Percentiles rank a stretch among this genome's conserved stretches.
phyloP scores from a whole-genome alignment of 1,140 invertebrate genomes.

The Paralvinella palmiformis region DNA sequence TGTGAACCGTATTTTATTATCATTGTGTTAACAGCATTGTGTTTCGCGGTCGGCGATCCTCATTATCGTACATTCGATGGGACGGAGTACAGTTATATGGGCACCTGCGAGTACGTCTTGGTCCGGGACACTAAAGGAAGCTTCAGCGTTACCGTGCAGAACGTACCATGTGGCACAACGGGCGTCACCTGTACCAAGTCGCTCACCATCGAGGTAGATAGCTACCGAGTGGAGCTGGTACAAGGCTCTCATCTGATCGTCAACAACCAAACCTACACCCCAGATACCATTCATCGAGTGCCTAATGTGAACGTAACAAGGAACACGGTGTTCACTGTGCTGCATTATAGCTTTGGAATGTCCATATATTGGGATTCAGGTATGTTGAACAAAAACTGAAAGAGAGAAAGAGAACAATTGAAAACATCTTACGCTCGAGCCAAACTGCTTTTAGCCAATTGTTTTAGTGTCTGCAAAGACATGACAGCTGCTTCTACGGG shows the following conservation, averaged over 20 bases:
- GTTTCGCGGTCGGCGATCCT: conserved; percentile 76
- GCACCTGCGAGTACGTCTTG: conserved; percentile 77
- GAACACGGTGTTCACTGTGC: too few species aligned
- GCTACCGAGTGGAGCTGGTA: neutral
- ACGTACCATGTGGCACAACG: conserved; percentile 19
- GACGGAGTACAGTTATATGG: conserved; percentile 78
- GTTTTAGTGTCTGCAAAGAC: too few species aligned
- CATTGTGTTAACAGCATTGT: conserved; percentile 30
- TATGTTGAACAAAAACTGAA: too few species aligned
- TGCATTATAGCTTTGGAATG: too few species aligned
- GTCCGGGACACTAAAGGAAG: conserved; percentile 60
- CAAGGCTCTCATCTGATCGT: neutral
- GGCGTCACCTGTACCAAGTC: conserved; percentile 23
- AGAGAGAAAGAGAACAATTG: too few species aligned
- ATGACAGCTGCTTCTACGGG: too few species aligned
- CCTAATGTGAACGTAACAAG: too few species aligned
- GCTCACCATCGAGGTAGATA: conserved; percentile 3
- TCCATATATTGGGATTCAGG: too few species aligned
- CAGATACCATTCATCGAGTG: too few species aligned
- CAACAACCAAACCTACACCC: neutral
- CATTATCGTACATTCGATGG: conserved; percentile 89
- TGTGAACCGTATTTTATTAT: neutral
- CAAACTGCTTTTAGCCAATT: too few species aligned
- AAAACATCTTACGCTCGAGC: too few species aligned
- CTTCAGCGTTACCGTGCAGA: conserved; percentile 10